Evolutionary conservation across 2,888 invertebrate species (phyloP).

Genomic region (Fabriciana adippe): DNA sequence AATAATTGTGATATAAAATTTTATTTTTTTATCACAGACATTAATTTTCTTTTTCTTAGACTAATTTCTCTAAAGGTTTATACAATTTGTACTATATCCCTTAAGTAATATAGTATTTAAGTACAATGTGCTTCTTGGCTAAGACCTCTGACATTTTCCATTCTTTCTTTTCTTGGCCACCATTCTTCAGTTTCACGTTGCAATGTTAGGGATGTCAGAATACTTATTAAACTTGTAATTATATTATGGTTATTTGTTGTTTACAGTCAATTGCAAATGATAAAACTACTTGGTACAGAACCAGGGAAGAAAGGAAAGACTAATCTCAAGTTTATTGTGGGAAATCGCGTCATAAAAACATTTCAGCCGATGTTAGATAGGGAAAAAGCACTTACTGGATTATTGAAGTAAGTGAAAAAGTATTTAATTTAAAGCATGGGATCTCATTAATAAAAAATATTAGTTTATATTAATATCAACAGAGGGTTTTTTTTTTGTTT

Average conservation of each 20-base stretch:
- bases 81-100: background rate
- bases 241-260: slow-evolving; percentile 41
- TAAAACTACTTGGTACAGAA: slow-evolving; percentile 86
- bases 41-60: too few species aligned
- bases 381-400: slow-evolving; percentile 85
- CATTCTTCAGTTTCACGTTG: too few species aligned
- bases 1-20: too few species aligned
- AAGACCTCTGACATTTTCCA: too few species aligned
- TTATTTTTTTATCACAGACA: too few species aligned
- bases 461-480: too few species aligned
- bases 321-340: slow-evolving; percentile 87
- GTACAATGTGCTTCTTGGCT: too few species aligned
- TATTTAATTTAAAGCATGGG: background rate
- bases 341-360: slow-evolving; percentile 85
- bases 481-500: too few species aligned
- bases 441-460: too few species aligned
- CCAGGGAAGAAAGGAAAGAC: slow-evolving; percentile 88
- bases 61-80: background rate
- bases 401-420: slow-evolving; percentile 85
- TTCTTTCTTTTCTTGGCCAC: too few species aligned
- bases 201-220: too few species aligned
- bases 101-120: too few species aligned
- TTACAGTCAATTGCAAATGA: slow-evolving; percentile 83
- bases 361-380: slow-evolving; percentile 84
- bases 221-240: background rate